A percentile compares a stretch with the other conserved stretches of the same genome.
Evolutionary conservation across 2,888 invertebrate genomes (phyloP).

Genomic region (Amiota mariae): DNA sequence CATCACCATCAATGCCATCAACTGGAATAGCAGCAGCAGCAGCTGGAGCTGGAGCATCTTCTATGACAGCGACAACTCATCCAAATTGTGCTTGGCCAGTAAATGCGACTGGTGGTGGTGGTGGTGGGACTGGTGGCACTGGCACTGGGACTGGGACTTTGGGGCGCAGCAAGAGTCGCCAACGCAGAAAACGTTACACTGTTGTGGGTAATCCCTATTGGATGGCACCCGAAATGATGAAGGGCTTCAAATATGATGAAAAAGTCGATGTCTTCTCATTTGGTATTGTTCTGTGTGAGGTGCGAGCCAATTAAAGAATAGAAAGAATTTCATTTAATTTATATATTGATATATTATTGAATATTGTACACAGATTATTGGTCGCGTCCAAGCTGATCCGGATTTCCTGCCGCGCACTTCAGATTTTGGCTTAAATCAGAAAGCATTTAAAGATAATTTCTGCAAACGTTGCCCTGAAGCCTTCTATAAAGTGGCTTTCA

Average conservation of each 20-base stretch:
- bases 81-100: constrained; percentile 10
- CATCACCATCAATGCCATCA: constrained; percentile 3
- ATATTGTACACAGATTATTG: constrained; percentile 82
- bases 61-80: not conserved
- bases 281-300: constrained; percentile 95
- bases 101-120: not conserved
- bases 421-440: constrained; percentile 93
- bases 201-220: constrained; percentile 98
- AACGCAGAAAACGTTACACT: constrained; percentile 90
- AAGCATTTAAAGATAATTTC: constrained; percentile 89
- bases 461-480: constrained; percentile 87
- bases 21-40: not conserved
- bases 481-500: constrained; percentile 90
- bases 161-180: constrained; percentile 77
- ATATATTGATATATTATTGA: no score
- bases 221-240: constrained; percentile 99
- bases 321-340: not conserved
- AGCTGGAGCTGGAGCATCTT: no score
- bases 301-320: constrained; percentile 66
- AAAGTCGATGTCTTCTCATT: constrained; percentile 97
- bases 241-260: constrained; percentile 95
- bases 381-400: constrained; percentile 94
- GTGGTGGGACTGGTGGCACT: not conserved
- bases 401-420: constrained; percentile 92
- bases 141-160: constrained; percentile 72